A percentile compares a stretch with the other conserved stretches of the same genome.
These are phyloP conservation scores for Drosophila mimica DNA, from an alignment of 2,888 invertebrate species.

Conservation along the genomic window DNA sequence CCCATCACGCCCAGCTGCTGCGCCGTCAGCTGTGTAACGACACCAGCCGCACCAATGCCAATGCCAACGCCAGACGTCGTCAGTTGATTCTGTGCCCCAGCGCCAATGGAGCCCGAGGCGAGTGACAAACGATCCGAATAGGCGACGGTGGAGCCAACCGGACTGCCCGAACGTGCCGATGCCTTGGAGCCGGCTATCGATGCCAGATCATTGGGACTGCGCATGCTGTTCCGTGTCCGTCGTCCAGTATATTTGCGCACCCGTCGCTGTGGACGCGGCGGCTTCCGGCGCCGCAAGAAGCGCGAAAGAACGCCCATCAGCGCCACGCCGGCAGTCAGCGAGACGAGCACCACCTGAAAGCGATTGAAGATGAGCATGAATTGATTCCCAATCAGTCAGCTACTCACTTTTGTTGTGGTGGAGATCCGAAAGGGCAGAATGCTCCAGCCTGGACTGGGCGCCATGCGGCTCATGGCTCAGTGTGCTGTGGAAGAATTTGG, in stretches of 20 bases:
- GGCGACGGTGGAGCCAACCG: slow-evolving; percentile 86
- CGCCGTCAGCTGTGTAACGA: slow-evolving; percentile 89
- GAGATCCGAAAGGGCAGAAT: slow-evolving; percentile 82
- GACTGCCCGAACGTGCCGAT: slow-evolving; percentile 87
- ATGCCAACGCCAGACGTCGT: neutral
- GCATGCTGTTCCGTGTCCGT: slow-evolving; percentile 87
- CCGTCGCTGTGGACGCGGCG: slow-evolving; percentile 87
- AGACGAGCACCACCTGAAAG: slow-evolving; percentile 85
- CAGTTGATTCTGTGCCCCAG: slow-evolving; percentile 83
- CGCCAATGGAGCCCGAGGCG: slow-evolving; percentile 89
- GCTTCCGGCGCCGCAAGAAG: slow-evolving; percentile 90
- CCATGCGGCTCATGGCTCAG: slow-evolving; percentile 65
- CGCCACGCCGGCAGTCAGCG: slow-evolving; percentile 88
- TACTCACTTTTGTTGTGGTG: slow-evolving; percentile 83
- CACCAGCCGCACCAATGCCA: slow-evolving; percentile 7
- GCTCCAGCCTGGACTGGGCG: slow-evolving; percentile 74
- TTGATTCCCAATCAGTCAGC: neutral
- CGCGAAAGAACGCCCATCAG: slow-evolving; percentile 93
- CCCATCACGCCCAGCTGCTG: slow-evolving; percentile 96
- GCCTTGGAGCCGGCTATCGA: slow-evolving; percentile 89
- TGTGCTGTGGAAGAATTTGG: slow-evolving; percentile 15
- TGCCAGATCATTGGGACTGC: slow-evolving; percentile 90
- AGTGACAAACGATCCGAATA: slow-evolving; percentile 89
- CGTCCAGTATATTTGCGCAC: slow-evolving; percentile 87
- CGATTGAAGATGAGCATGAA: neutral